phyloP scores from a whole-genome alignment of 2,888 invertebrate species.

The Dyspetes luteomarginatus region DNA sequence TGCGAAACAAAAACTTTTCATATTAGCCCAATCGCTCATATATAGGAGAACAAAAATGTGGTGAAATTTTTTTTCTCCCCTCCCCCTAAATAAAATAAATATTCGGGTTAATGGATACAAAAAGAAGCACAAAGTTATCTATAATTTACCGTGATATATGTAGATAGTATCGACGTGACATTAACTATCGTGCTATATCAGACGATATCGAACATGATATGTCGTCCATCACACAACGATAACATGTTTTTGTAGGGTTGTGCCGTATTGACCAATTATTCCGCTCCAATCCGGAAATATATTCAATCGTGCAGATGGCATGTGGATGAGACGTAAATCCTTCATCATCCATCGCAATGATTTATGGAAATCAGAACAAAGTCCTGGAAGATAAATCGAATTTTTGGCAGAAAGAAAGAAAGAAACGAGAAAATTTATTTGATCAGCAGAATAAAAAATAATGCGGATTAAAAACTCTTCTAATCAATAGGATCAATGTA shows the following conservation, averaged over 20 bases:
- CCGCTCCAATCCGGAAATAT: neutral
- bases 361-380: neutral
- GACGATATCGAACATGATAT: too few species aligned
- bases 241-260: neutral
- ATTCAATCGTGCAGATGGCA: neutral
- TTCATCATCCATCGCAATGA: neutral
- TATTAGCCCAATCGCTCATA: slow-evolving; percentile 8
- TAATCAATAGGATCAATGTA: neutral
- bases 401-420: neutral
- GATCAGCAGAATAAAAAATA: neutral
- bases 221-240: too few species aligned
- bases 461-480: neutral
- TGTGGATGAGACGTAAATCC: neutral
- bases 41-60: neutral
- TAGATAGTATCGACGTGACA: too few species aligned
- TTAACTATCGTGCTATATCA: too few species aligned
- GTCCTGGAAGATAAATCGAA: neutral
- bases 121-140: too few species aligned
- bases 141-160: too few species aligned
- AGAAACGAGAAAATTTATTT: neutral
- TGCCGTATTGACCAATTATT: too few species aligned
- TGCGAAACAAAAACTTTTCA: slow-evolving; percentile 27
- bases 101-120: too few species aligned
- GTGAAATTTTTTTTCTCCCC: neutral
- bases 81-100: too few species aligned